These are phyloP conservation scores for Dryoscopus gambensis DNA, from an alignment of 2,113 vertebrate genomes.

Conservation along the genomic window DNA sequence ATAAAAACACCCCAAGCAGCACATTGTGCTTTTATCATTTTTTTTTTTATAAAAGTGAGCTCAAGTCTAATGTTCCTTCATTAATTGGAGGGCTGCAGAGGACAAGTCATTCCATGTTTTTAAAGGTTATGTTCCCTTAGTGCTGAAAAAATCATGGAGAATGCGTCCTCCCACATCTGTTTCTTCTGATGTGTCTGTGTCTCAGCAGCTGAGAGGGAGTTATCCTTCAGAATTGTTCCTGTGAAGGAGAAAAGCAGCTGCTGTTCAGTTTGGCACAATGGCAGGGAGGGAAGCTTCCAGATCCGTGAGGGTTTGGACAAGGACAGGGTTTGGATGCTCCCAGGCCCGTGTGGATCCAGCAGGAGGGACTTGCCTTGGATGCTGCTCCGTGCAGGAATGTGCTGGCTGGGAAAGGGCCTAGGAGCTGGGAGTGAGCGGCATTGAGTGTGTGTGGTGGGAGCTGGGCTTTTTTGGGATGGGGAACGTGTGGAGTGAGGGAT, in stretches of 20 bases:
- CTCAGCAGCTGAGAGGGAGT: not conserved
- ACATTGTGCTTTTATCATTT: not conserved
- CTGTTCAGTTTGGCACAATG: not conserved
- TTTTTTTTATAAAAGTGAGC: not conserved
- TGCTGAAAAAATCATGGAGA: not conserved
- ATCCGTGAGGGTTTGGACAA: not conserved
- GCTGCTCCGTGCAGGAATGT: rapidly evolving
- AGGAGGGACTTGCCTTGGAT: not conserved
- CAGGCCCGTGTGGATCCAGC: rapidly evolving
- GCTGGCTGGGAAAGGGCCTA: not conserved
- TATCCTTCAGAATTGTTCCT: not conserved
- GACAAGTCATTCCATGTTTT: not conserved
- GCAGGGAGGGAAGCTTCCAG: not conserved
- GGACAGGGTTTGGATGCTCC: not conserved
- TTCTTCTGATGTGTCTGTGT: not conserved
- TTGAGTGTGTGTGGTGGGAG: rapidly evolving
- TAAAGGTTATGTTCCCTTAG: not conserved
- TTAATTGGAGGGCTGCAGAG: not conserved
- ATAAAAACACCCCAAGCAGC: not conserved
- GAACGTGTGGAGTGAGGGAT: not conserved
- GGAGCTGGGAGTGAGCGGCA: not conserved
- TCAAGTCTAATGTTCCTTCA: not conserved
- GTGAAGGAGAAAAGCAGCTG: not conserved
- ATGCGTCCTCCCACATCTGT: not conserved
- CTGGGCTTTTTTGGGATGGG: not conserved